Conservation (phyloP, 2,113 vertebrate species). For the Sebastes fasciatus region DNA sequence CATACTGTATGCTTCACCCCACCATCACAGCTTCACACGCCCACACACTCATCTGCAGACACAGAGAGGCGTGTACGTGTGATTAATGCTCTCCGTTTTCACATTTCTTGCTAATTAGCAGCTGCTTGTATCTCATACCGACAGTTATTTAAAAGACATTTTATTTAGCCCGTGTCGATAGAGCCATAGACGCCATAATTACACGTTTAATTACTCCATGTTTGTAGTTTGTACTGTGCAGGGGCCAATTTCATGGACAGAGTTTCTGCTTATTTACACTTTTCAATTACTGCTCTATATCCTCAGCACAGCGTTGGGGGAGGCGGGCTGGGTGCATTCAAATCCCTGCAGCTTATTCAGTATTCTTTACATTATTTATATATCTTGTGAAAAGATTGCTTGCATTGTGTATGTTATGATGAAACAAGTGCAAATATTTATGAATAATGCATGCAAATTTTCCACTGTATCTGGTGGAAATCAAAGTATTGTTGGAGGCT, state of each 20-base stretch:
- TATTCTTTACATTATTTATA: not conserved
- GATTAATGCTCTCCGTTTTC: slow-evolving; percentile 65
- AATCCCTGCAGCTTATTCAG: not conserved
- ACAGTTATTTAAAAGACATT: slow-evolving; percentile 50
- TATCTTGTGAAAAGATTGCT: not conserved
- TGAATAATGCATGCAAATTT: not conserved
- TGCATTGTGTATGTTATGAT: not conserved
- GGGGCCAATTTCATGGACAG: slow-evolving; percentile 45
- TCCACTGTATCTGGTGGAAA: not conserved
- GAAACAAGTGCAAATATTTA: not conserved
- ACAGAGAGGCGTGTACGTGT: slow-evolving; percentile 58
- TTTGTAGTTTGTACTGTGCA: slow-evolving; percentile 31
- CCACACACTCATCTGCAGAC: slow-evolving; percentile 63
- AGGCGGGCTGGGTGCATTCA: not conserved
- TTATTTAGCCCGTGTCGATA: slow-evolving; percentile 32
- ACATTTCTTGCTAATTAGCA: slow-evolving; percentile 63
- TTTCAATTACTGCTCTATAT: slow-evolving; percentile 15
- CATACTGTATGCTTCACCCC: not conserved
- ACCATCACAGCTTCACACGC: slow-evolving; percentile 19
- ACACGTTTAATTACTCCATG: slow-evolving; percentile 50
- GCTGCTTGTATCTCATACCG: slow-evolving; percentile 42
- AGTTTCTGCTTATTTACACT: slow-evolving; percentile 31
- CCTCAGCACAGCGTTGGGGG: not conserved
- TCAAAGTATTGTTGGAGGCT: not conserved
- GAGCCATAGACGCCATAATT: slow-evolving; percentile 53